Evolutionary conservation across 2,113 vertebrate species (phyloP).

Genomic region (Rhadina sibilatrix): DNA sequence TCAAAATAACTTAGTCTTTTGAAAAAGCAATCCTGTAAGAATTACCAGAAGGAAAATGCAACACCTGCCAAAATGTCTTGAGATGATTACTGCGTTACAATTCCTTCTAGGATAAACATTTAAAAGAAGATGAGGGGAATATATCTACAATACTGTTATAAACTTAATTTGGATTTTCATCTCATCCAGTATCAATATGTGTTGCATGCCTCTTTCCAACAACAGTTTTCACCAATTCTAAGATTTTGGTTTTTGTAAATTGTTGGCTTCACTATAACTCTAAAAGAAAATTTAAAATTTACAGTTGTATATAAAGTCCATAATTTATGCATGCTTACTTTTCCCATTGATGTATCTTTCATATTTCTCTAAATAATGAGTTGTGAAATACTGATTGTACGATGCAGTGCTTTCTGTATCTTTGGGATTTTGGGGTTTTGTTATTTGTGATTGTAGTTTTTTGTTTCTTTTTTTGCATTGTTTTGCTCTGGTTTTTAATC

Average conservation of each 20-base stretch:
- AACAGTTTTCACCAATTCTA: neutral
- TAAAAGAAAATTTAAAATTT: neutral
- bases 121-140: neutral
- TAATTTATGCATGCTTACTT: neutral
- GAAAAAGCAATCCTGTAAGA: neutral
- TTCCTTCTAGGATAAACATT: neutral
- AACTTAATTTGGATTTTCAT: neutral
- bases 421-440: neutral
- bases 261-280: neutral
- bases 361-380: neutral
- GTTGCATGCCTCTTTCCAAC: neutral
- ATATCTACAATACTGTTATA: neutral
- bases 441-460: rapidly evolving
- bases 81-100: rapidly evolving
- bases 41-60: neutral
- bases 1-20: neutral
- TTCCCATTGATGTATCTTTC: neutral
- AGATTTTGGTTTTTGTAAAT: neutral
- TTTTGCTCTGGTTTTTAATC: neutral
- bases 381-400: neutral
- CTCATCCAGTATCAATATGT: neutral
- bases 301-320: neutral
- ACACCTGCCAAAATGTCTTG: neutral
- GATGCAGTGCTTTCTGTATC: neutral
- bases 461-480: neutral